These are phyloP conservation scores for Acanthosoma haemorrhoidale DNA, from an alignment of 2,888 invertebrate genomes.

Conservation along the genomic window DNA sequence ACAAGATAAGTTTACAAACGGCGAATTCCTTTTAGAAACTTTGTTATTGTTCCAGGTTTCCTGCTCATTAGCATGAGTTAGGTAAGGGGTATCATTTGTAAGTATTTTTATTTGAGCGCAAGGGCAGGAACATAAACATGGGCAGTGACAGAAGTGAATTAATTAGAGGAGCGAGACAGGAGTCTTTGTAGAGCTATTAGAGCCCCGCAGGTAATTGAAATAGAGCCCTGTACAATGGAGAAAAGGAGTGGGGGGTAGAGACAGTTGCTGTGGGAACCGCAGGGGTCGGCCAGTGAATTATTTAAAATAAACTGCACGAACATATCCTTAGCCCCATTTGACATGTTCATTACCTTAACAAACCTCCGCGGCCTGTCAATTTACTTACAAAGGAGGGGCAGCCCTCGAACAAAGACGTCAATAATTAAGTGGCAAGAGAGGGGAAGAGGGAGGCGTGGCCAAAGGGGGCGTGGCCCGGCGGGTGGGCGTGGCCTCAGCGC, in stretches of 20 bases:
- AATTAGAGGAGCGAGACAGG: too few relatives aligned
- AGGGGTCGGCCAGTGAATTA: neutral
- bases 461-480: constrained; percentile 26
- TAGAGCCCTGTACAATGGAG: neutral
- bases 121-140: too few relatives aligned
- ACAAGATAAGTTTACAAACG: too few relatives aligned
- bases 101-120: too few relatives aligned
- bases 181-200: neutral
- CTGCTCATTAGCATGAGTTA: too few relatives aligned
- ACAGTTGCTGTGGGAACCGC: neutral
- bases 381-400: constrained; percentile 22
- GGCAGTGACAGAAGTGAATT: too few relatives aligned
- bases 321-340: constrained; percentile 18
- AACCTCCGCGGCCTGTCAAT: constrained; percentile 34
- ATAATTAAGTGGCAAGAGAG: constrained; percentile 30
- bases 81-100: too few relatives aligned
- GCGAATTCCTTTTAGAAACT: too few relatives aligned
- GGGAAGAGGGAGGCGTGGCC: constrained; percentile 6
- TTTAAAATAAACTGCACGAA: constrained; percentile 24
- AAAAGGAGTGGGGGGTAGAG: neutral
- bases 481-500: neutral
- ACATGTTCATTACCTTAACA: constrained; percentile 35
- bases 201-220: neutral
- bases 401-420: constrained; percentile 31
- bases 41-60: too few relatives aligned